phyloP scores from a whole-genome alignment of 2,888 invertebrate genomes.

The Muschampia plurimacula region DNA sequence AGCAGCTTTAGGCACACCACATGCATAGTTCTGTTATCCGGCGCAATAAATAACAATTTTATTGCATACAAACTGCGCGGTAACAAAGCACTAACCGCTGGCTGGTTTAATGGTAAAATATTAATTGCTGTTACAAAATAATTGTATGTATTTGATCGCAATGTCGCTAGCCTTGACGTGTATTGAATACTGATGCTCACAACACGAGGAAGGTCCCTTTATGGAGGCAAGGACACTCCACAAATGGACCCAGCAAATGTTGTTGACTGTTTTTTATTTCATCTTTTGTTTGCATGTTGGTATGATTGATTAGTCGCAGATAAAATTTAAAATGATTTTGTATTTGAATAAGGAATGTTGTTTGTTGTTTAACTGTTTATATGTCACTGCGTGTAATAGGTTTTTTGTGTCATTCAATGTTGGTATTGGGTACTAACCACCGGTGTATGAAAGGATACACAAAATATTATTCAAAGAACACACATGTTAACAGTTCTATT shows the following conservation, averaged over 20 bases:
- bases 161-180: conserved; percentile 41
- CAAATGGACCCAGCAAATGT: conserved; percentile 38
- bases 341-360: conserved; percentile 11
- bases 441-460: too few relatives aligned
- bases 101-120: conserved; percentile 15
- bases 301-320: conserved; percentile 18
- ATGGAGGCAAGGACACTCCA: conserved; percentile 42
- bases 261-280: conserved; percentile 9
- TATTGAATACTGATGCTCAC: conserved; percentile 35
- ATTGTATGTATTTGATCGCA: conserved; percentile 41
- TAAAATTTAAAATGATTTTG: not conserved
- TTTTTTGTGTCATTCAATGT: too few relatives aligned
- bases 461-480: too few relatives aligned
- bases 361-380: not conserved
- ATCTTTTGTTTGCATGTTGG: conserved; percentile 30
- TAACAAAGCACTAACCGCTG: conserved; percentile 12
- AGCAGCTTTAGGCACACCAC: not conserved
- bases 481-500: too few relatives aligned
- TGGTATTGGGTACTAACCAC: too few relatives aligned
- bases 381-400: too few relatives aligned
- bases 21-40: not conserved
- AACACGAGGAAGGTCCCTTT: conserved; percentile 39
- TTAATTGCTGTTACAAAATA: conserved; percentile 30
- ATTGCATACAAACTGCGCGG: conserved; percentile 7
- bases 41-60: conserved; percentile 14